Percentiles rank a stretch among this genome's conserved stretches.
phyloP scores from a whole-genome alignment of 2,113 vertebrate genomes.

The Edolisoma coerulescens region DNA sequence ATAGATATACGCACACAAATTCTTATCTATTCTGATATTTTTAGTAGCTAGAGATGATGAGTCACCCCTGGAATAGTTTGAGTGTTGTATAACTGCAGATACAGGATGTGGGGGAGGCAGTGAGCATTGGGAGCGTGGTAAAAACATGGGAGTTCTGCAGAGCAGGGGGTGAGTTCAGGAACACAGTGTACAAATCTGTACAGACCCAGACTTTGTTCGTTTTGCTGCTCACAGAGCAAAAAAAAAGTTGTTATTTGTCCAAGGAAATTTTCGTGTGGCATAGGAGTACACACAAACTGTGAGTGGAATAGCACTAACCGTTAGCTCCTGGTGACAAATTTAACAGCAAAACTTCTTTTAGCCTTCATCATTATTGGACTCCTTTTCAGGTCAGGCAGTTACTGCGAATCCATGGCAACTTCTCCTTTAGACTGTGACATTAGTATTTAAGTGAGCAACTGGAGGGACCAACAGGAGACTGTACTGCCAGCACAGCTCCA shows the following conservation, averaged over 20 bases:
- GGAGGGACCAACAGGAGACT: not conserved
- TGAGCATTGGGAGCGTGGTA: not conserved
- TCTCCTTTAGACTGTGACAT: not conserved
- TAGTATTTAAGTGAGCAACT: not conserved
- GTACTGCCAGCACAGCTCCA: not conserved
- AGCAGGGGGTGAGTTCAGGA: not conserved
- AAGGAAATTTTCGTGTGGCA: not conserved
- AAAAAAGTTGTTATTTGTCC: not conserved
- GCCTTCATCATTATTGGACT: not conserved
- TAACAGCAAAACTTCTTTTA: not conserved
- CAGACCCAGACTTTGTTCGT: not conserved
- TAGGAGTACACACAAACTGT: not conserved
- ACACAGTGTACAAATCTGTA: not conserved
- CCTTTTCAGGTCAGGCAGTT: not conserved
- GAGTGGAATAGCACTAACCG: not conserved
- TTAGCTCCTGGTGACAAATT: not conserved
- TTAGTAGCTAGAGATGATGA: not conserved
- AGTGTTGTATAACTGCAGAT: not conserved
- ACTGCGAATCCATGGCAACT: not conserved
- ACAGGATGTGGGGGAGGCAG: not conserved
- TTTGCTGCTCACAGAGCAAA: not conserved
- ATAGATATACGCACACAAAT: not conserved
- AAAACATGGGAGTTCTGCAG: not conserved
- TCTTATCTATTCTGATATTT: not conserved
- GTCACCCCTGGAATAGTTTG: not conserved